Conservation (phyloP, 2,113 vertebrate species). For the Bubo scandiacus region DNA sequence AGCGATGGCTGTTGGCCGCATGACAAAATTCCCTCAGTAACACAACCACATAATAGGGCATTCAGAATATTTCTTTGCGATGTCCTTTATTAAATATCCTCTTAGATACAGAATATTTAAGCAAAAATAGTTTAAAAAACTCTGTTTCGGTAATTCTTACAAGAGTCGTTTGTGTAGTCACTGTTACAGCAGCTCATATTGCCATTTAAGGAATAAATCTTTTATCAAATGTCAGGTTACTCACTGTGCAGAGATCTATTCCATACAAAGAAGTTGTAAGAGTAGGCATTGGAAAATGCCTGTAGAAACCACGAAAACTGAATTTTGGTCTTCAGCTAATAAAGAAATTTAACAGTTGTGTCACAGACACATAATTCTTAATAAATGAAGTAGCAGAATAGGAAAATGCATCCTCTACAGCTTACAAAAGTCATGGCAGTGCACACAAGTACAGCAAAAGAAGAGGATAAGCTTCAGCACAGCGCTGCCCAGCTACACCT, state of each 20-base stretch:
- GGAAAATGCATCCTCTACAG: not conserved
- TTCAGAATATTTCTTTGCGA: not conserved
- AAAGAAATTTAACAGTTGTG: not conserved
- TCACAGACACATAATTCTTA: not conserved
- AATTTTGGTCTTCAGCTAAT: not conserved
- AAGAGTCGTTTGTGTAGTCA: not conserved
- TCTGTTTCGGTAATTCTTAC: not conserved
- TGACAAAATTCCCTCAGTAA: not conserved
- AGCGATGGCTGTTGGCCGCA: not conserved
- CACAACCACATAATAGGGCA: fast-evolving
- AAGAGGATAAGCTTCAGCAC: not conserved
- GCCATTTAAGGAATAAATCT: not conserved
- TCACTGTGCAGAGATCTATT: not conserved
- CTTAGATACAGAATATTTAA: not conserved
- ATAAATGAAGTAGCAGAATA: not conserved
- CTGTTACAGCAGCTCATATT: not conserved
- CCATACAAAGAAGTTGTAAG: not conserved
- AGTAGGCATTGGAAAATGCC: not conserved
- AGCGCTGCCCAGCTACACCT: not conserved
- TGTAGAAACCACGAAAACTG: not conserved
- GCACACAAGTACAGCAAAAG: not conserved
- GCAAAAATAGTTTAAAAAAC: not conserved
- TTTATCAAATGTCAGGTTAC: not conserved
- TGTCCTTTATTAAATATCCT: constrained; percentile 35
- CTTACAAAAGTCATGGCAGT: not conserved